These are phyloP conservation scores for Crax fasciolata DNA, from an alignment of 2,797 vertebrate genomes.

Conservation along the genomic window DNA sequence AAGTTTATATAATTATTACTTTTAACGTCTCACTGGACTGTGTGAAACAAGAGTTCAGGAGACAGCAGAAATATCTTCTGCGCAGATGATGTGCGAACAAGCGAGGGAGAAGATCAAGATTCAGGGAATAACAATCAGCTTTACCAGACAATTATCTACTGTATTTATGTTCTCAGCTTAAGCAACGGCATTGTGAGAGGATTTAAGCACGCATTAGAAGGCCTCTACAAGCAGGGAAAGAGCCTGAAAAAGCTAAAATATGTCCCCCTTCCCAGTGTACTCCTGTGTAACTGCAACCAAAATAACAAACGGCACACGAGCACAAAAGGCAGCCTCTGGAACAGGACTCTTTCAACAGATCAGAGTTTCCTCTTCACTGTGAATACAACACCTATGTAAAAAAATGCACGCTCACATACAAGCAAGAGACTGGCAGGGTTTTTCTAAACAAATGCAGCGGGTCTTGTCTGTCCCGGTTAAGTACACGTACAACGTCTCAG, in stretches of 20 bases:
- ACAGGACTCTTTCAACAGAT: background rate
- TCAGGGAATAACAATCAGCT: slow-evolving; percentile 69
- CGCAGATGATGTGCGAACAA: slow-evolving; percentile 71
- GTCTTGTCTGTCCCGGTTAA: slow-evolving; percentile 7
- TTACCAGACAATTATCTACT: slow-evolving; percentile 48
- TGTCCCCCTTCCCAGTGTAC: background rate
- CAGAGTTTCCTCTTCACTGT: background rate
- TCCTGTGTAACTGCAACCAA: background rate
- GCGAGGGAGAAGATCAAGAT: slow-evolving; percentile 58
- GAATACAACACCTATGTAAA: background rate
- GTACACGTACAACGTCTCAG: slow-evolving; percentile 9
- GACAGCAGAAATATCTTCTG: slow-evolving; percentile 56
- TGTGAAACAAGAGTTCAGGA: slow-evolving; percentile 70
- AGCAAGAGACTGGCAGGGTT: background rate
- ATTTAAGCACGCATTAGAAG: slow-evolving; percentile 1
- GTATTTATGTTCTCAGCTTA: slow-evolving; percentile 34
- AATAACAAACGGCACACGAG: background rate
- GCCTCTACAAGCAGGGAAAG: background rate
- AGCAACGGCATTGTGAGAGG: slow-evolving; percentile 7
- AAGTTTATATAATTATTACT: slow-evolving; percentile 39
- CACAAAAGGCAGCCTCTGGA: background rate
- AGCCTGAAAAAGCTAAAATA: background rate
- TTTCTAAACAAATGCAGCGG: background rate
- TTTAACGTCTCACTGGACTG: slow-evolving; percentile 44
- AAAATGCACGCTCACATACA: background rate